Evolutionary conservation across 2,797 vertebrate species (phyloP).

Genomic region (Oceanodroma leucorhoa): DNA sequence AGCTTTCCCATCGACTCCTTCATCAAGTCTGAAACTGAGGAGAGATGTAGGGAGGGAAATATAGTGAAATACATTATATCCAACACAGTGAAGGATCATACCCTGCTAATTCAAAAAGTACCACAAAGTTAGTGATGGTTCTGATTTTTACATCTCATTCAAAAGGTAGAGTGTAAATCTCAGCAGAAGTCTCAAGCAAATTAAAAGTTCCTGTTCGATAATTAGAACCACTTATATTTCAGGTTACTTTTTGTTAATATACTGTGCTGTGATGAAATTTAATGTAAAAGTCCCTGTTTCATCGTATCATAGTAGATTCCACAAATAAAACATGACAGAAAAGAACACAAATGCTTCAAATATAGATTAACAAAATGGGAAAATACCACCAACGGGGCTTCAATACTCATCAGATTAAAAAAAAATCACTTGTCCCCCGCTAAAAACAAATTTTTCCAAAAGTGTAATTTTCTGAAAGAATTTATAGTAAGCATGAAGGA

Average conservation of each 20-base stretch:
- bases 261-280: neutral
- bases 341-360: neutral
- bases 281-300: neutral
- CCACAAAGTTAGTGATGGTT: neutral
- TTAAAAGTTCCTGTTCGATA: neutral
- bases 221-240: neutral
- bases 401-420: neutral
- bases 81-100: neutral
- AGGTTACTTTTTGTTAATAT: neutral
- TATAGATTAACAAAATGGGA: neutral
- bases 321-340: neutral
- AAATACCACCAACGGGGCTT: neutral
- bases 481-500: neutral
- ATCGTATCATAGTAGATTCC: neutral
- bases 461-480: neutral
- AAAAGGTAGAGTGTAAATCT: neutral
- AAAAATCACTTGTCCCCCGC: fast-evolving
- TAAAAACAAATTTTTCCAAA: neutral
- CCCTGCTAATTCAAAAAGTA: neutral
- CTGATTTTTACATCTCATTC: neutral
- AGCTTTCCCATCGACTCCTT: neutral
- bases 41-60: neutral
- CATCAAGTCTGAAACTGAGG: neutral
- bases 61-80: neutral
- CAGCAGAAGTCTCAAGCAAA: neutral